Percentiles rank a stretch among this genome's conserved stretches.
Evolutionary conservation across 2,888 invertebrate species (phyloP).

Genomic region (Disparrhopalites patrizii): DNA sequence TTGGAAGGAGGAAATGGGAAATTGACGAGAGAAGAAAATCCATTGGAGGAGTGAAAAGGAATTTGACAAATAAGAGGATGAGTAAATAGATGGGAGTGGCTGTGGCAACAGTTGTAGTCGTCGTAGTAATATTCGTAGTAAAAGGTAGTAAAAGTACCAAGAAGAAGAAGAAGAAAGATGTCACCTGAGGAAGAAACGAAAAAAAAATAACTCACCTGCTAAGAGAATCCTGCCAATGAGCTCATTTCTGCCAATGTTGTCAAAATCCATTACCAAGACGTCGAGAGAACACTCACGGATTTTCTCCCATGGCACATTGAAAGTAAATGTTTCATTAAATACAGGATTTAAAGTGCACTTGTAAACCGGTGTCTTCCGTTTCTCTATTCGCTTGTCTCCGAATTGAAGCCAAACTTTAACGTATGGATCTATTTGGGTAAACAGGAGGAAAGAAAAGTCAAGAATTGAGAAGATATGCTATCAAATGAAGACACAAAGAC

Average conservation of each 20-base stretch:
- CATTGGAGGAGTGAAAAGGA: too few species aligned
- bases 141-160: too few species aligned
- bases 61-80: too few species aligned
- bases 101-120: neutral
- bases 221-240: conserved; percentile 86
- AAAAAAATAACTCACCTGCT: conserved; percentile 63
- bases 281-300: conserved; percentile 90
- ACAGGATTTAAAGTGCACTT: conserved; percentile 92
- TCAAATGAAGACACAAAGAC: too few species aligned
- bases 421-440: conserved; percentile 85
- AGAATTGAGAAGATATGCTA: too few species aligned
- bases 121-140: neutral
- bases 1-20: too few species aligned
- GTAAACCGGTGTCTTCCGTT: conserved; percentile 90
- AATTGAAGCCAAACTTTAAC: conserved; percentile 98
- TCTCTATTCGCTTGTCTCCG: conserved; percentile 90
- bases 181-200: too few species aligned
- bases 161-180: too few species aligned
- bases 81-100: too few species aligned
- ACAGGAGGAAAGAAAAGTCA: conserved; percentile 48
- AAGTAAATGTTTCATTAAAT: conserved; percentile 93
- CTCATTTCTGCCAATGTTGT: conserved; percentile 90
- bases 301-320: conserved; percentile 96
- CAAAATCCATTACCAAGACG: conserved; percentile 95
- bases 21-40: too few species aligned